A percentile compares a stretch with the other conserved stretches of the same genome.
Conservation (phyloP, 1,140 invertebrate species). For the Brachionus angularis region DNA sequence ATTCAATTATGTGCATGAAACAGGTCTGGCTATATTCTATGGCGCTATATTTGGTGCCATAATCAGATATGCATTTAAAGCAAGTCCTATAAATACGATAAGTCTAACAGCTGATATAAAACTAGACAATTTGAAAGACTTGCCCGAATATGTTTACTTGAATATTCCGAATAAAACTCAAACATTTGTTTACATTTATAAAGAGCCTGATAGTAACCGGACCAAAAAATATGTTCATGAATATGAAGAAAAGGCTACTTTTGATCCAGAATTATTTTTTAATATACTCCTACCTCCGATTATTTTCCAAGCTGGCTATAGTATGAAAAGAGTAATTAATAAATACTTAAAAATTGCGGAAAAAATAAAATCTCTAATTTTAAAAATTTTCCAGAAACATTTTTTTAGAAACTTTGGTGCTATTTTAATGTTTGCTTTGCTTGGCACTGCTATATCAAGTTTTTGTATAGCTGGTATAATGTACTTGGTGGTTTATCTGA, state of each 20-base stretch:
- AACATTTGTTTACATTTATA: slow-evolving; percentile 1
- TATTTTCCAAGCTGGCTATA: slow-evolving; percentile 98
- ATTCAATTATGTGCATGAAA: slow-evolving; percentile 92
- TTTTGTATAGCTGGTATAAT: slow-evolving; percentile 22
- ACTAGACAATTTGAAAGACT: background rate
- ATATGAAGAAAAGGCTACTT: slow-evolving; percentile 22
- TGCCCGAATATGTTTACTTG: slow-evolving; percentile 4
- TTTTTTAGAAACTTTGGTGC: slow-evolving; percentile 96
- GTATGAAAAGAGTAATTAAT: slow-evolving; percentile 72
- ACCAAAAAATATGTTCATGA: background rate
- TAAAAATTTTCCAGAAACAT: slow-evolving; percentile 63
- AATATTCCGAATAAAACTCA: background rate
- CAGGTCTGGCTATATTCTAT: slow-evolving; percentile 91
- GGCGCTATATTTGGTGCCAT: slow-evolving; percentile 52
- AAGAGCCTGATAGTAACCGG: background rate
- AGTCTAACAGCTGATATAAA: background rate
- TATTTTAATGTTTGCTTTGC: background rate
- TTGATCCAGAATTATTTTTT: slow-evolving; percentile 97
- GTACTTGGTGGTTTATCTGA: slow-evolving; percentile 43
- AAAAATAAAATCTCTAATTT: background rate
- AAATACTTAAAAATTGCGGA: slow-evolving; percentile 44
- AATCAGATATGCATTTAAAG: background rate
- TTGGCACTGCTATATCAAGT: too few species aligned
- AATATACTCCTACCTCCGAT: slow-evolving; percentile 96
- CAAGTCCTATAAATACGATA: background rate